These are phyloP conservation scores for Gallirallus australis DNA, from an alignment of 2,797 vertebrate genomes.

Conservation along the genomic window DNA sequence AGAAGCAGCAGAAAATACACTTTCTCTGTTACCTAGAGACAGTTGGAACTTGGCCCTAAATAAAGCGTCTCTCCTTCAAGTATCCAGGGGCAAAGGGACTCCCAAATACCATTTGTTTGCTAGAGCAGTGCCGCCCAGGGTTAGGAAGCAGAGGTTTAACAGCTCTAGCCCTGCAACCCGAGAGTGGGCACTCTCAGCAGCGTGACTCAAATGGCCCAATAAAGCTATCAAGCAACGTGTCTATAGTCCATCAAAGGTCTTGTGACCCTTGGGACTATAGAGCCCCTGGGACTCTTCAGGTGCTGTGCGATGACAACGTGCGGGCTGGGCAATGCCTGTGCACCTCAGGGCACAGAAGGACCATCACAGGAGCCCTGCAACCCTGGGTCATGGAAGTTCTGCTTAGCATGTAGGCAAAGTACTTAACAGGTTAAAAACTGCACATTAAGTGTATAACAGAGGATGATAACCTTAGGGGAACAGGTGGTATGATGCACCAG, in stretches of 20 bases:
- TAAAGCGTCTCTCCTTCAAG: background rate
- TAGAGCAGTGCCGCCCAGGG: background rate
- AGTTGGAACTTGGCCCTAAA: background rate
- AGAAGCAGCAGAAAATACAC: conserved; percentile 5
- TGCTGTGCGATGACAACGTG: background rate
- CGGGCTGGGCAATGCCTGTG: background rate
- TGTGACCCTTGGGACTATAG: accelerated
- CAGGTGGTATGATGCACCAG: background rate
- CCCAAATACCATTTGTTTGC: background rate
- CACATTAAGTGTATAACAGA: background rate
- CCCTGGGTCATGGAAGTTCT: no score
- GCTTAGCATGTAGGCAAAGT: background rate
- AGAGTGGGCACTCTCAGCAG: background rate
- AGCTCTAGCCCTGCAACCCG: background rate
- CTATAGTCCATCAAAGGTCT: background rate
- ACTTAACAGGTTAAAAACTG: background rate
- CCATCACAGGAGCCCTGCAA: no score
- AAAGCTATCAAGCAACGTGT: accelerated
- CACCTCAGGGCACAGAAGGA: background rate
- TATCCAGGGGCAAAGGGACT: background rate
- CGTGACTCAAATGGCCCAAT: accelerated
- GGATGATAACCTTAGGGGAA: background rate
- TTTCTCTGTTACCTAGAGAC: conserved; percentile 54
- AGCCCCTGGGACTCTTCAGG: accelerated
- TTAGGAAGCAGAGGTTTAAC: background rate